Evolutionary conservation across 1,140 invertebrate genomes (phyloP), one percentile per base, ranked within the genome.

Genomic region (Vollenhovia emeryi): DNA sequence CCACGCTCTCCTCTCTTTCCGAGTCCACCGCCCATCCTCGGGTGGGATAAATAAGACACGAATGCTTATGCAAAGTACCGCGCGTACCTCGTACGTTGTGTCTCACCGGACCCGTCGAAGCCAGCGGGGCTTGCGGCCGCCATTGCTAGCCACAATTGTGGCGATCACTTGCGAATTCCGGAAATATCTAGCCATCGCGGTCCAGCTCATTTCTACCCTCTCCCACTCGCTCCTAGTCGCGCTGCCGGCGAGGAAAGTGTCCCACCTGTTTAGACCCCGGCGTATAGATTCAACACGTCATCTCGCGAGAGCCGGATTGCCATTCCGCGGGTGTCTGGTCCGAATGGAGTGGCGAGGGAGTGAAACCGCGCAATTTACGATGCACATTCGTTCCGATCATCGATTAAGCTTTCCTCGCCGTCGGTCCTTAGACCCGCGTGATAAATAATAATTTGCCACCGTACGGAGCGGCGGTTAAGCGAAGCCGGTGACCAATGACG

Each of bases 401-500:
- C 86, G 87, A 86, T 86, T 88, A 83, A 66, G 83, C 83, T 66
- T 62, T 60, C 33, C 48, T 40, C 83, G 74, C 48, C 43, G n/a
- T 30, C 40, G 24, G 79, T 85, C 43, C 60, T 66, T 57, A 15
- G 57, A 15, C 27, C 55, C 66, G n/a, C 11, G n/a, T 71, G 84
- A 89, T 89, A 89, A 89, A 89, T 89, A 89, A 89, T 89, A 89
- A 89, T 89, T 89, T 89, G 87, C 88, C 88, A 89, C 33, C 57
- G 33, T n/a, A 60, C 13, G 40, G 69, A 86, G 68, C 59, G 21
- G 85, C 59, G 80, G 84, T 86, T 86, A 64, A 71, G 78, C 21
- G 27, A 11, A 71, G 50, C 66, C 13, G 64, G 11, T 82, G 78
- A 82, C 64, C 66, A 43, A 71, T 71, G 64, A 57, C 11, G 59